Conservation (phyloP, 2,113 vertebrate species). For the Petaurus breviceps region DNA sequence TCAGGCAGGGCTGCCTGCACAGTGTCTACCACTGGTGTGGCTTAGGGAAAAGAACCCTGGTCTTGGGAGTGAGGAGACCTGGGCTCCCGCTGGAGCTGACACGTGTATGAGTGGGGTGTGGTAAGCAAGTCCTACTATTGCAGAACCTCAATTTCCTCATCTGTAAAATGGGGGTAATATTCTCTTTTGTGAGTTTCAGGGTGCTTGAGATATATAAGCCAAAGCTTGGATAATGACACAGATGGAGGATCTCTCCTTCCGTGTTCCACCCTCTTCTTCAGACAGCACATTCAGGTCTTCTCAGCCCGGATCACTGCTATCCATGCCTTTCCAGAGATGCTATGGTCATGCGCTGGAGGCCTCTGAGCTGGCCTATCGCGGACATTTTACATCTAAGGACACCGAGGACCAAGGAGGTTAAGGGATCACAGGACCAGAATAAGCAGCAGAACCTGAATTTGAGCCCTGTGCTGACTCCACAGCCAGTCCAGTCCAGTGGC, state of each 20-base stretch:
- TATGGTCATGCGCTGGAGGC: fast-evolving
- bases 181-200: not conserved
- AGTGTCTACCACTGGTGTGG: not conserved
- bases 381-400: not conserved
- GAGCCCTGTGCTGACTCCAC: not conserved
- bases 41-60: not conserved
- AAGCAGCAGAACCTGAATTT: not conserved
- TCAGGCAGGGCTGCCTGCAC: not conserved
- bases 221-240: not conserved
- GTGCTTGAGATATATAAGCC: not conserved
- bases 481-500: not conserved
- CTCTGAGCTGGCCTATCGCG: not conserved
- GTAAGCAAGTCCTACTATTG: not conserved
- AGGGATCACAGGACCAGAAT: not conserved
- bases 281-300: no score
- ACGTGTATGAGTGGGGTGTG: not conserved
- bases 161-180: not conserved
- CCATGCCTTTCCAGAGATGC: not conserved
- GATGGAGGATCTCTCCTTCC: not conserved
- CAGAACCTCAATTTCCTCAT: not conserved
- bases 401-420: not conserved
- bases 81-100: not conserved
- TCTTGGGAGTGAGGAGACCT: not conserved
- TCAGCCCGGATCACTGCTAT: not conserved
- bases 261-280: not conserved